Percentiles rank a stretch among this genome's conserved stretches.
Conservation (phyloP, 2,113 vertebrate species). For the Pluvianellus socialis region DNA sequence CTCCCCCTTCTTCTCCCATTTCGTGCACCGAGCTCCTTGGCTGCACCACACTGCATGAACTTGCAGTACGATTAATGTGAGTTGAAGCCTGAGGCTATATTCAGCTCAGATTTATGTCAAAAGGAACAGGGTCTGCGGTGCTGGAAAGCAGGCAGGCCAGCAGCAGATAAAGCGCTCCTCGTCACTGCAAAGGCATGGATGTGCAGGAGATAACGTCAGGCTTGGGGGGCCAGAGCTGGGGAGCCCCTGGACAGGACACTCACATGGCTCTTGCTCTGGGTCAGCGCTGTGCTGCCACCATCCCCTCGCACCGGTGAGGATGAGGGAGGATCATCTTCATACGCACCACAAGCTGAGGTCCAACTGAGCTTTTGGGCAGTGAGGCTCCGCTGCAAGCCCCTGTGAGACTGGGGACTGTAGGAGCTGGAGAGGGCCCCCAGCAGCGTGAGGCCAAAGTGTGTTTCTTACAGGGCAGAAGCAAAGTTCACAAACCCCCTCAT, state of each 20-base stretch:
- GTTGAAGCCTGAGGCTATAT: neutral
- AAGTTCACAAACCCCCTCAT: neutral
- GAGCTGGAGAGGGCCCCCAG: neutral
- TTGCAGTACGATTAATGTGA: neutral
- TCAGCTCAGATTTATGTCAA: neutral
- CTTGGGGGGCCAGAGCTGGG: neutral
- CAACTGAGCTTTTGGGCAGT: neutral
- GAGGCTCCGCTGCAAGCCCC: neutral
- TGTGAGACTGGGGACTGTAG: neutral
- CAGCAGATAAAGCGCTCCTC: fast-evolving
- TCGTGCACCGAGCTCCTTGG: neutral
- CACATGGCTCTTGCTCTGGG: neutral
- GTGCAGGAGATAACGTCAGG: neutral
- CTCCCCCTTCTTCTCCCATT: neutral
- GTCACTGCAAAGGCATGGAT: neutral
- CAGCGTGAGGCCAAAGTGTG: neutral
- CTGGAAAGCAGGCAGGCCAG: neutral
- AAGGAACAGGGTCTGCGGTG: neutral
- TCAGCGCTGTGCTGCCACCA: neutral
- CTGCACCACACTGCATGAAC: neutral
- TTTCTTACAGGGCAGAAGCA: neutral
- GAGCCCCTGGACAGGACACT: neutral
- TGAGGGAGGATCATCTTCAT: neutral
- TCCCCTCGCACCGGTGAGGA: fast-evolving
- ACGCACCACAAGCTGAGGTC: fast-evolving